Percentiles rank a stretch among this genome's conserved stretches.
These are phyloP conservation scores for Julus scandinavius DNA, from an alignment of 2,888 invertebrate genomes.

Conservation along the genomic window DNA sequence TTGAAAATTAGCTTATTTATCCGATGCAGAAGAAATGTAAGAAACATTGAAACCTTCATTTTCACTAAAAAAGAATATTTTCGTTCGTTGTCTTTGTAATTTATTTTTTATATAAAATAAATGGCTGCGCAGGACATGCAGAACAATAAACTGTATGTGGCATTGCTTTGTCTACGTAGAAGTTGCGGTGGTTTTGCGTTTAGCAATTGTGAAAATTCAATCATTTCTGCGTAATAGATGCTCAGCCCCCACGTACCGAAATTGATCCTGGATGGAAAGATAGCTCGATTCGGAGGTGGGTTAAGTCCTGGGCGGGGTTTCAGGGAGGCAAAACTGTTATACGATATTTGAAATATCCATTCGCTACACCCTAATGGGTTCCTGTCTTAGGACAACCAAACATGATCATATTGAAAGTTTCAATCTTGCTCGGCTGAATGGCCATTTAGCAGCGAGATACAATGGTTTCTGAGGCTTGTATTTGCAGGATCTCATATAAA, in stretches of 20 bases:
- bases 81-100: no score
- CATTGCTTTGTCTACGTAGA: no score
- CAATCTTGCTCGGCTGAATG: neutral
- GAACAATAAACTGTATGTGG: no score
- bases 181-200: neutral
- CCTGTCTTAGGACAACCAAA: constrained; percentile 36
- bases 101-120: no score
- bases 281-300: constrained; percentile 6
- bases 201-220: neutral
- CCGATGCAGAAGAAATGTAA: no score
- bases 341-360: neutral
- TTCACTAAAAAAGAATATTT: no score
- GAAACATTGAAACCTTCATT: no score
- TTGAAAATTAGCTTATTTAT: no score
- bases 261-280: constrained; percentile 13
- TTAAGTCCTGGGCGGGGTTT: neutral
- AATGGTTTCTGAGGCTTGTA: neutral
- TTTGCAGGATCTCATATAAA: neutral
- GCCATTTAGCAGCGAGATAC: neutral
- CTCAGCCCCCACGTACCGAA: constrained; percentile 12
- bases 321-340: neutral
- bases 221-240: constrained; percentile 21
- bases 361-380: constrained; percentile 34
- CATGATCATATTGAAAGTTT: constrained; percentile 37
- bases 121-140: no score